Evolutionary conservation across 2,888 invertebrate genomes (phyloP).

Genomic region (Odiellus spinosus): DNA sequence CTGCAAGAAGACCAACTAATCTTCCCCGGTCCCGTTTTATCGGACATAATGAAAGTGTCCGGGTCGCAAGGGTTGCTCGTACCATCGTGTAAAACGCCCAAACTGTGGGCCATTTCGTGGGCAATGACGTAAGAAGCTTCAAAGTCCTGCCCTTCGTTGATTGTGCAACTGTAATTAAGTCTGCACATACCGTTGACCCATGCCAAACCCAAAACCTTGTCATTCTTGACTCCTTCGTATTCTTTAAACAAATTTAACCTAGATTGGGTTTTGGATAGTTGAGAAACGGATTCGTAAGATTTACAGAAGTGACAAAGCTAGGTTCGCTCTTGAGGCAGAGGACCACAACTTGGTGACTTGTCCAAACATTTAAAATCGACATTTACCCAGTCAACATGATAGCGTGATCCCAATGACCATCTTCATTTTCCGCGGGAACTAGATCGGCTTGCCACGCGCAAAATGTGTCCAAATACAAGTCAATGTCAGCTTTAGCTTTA

Average conservation of each 20-base stretch:
- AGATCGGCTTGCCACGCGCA: conserved; percentile 25
- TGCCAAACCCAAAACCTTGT: conserved; percentile 25
- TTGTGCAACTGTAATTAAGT: conserved; percentile 27
- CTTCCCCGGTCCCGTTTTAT: conserved; percentile 27
- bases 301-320: no score
- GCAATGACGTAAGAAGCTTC: conserved; percentile 30
- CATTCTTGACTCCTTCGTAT: conserved; percentile 16
- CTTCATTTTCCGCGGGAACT: conserved; percentile 14
- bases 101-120: conserved; percentile 31
- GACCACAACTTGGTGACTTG: no score
- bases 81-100: conserved; percentile 29
- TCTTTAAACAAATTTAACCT: conserved; percentile 20
- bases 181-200: conserved; percentile 32
- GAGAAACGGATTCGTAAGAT: no score
- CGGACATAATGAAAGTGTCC: conserved; percentile 25
- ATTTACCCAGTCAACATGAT: conserved; percentile 25
- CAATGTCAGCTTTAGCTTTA: conserved; percentile 24
- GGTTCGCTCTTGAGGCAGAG: no score
- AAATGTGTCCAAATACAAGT: conserved; percentile 28
- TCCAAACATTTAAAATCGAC: no score
- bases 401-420: conserved; percentile 28
- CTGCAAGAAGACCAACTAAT: conserved; percentile 28
- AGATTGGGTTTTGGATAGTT: not conserved
- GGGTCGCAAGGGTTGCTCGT: conserved; percentile 23
- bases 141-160: conserved; percentile 29